Conservation (phyloP, 2,888 invertebrate genomes). For the Periphyllus acericola region DNA sequence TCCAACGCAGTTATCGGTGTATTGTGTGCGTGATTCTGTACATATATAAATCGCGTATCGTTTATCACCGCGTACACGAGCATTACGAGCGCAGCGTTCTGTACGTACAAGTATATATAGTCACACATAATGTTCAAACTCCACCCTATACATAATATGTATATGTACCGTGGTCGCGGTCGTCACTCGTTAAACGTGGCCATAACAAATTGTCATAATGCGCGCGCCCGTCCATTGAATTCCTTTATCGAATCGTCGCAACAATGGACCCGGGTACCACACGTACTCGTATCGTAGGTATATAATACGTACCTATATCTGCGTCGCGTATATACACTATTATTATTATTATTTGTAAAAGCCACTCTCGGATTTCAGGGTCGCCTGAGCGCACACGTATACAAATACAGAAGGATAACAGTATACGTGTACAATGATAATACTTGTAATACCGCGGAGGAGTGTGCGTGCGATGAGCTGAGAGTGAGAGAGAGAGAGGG, state of each 20-base stretch:
- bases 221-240: conserved; percentile 41
- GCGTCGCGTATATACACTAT: neutral
- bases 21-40: too few relatives aligned
- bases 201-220: conserved; percentile 53
- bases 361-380: conserved; percentile 54
- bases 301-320: neutral
- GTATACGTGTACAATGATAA: neutral
- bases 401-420: neutral
- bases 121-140: neutral
- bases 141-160: neutral
- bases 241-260: conserved; percentile 17
- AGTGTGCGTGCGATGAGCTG: neutral
- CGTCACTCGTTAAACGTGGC: conserved; percentile 37
- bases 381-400: neutral
- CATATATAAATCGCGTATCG: neutral
- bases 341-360: conserved; percentile 17
- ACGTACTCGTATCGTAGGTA: neutral
- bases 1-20: too few relatives aligned
- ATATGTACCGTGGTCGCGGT: neutral
- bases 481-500: neutral
- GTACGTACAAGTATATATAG: neutral
- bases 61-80: neutral
- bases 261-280: neutral
- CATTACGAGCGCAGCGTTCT: neutral
- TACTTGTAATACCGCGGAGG: neutral